Evolutionary conservation across 2,888 invertebrate genomes (phyloP).

Genomic region (Apotomis betuletana): DNA sequence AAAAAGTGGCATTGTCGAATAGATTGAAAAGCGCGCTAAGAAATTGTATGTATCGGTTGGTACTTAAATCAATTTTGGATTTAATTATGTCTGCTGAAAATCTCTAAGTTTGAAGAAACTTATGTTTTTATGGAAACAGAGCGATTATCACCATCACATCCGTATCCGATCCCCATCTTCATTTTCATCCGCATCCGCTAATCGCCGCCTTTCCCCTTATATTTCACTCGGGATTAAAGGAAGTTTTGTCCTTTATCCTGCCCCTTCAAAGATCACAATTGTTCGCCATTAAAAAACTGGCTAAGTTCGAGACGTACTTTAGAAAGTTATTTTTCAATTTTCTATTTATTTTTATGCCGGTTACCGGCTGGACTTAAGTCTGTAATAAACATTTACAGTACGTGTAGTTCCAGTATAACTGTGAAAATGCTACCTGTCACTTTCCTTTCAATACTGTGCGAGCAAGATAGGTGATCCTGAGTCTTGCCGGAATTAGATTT

Average conservation of each 20-base stretch:
- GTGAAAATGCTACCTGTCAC: too few species aligned
- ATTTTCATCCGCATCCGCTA: slow-evolving; percentile 6
- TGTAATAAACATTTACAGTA: too few species aligned
- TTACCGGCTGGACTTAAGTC: too few species aligned
- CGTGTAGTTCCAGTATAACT: too few species aligned
- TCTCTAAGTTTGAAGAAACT: background rate
- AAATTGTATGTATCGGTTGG: too few species aligned
- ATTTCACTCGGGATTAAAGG: slow-evolving; percentile 36
- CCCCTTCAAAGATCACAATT: slow-evolving; percentile 34
- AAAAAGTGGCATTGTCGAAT: too few species aligned
- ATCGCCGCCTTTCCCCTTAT: slow-evolving; percentile 6
- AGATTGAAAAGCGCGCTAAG: too few species aligned
- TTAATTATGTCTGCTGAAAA: too few species aligned
- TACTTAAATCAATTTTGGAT: too few species aligned
- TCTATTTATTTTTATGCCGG: background rate
- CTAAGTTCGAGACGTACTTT: slow-evolving; percentile 9
- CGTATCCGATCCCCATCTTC: background rate
- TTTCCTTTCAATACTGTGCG: too few species aligned
- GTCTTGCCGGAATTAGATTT: too few species aligned
- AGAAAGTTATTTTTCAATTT: background rate
- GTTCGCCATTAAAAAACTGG: slow-evolving; percentile 37
- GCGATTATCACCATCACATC: background rate
- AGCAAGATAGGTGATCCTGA: too few species aligned
- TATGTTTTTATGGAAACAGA: background rate
- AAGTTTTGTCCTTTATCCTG: slow-evolving; percentile 35